Evolutionary conservation across 2,888 invertebrate species (phyloP).

Genomic region (Dryobota labecula): DNA sequence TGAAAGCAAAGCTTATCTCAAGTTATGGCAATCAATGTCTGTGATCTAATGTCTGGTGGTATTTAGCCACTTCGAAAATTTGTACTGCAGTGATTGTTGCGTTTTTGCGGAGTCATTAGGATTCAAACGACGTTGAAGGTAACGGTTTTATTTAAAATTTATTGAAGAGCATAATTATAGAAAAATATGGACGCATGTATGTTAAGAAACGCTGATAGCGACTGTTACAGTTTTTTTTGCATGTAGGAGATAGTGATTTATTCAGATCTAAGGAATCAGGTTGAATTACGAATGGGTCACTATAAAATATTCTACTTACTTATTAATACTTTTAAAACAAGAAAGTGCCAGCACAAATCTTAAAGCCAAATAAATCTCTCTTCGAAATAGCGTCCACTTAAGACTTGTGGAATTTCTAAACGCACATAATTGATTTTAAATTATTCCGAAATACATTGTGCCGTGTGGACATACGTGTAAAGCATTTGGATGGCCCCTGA

Average conservation of each 20-base stretch:
- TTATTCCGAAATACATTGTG: conserved; percentile 76
- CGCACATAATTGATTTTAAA: conserved; percentile 79
- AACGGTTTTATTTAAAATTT: neutral
- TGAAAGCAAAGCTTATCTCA: conserved; percentile 76
- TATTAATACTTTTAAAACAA: conserved; percentile 36
- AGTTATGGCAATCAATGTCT: conserved; percentile 77
- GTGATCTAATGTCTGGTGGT: conserved; percentile 72
- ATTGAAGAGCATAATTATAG: neutral
- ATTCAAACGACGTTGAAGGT: neutral
- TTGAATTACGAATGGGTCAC: neutral
- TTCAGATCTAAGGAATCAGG: neutral
- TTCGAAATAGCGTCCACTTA: conserved; percentile 59
- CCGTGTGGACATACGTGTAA: conserved; percentile 73
- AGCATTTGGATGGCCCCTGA: conserved; percentile 74
- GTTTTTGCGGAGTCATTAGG: conserved; percentile 33
- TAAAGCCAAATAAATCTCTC: conserved; percentile 60
- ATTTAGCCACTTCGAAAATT: conserved; percentile 71
- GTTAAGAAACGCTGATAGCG: no score
- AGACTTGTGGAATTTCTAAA: conserved; percentile 72
- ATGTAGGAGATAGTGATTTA: neutral
- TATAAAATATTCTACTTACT: conserved; percentile 7
- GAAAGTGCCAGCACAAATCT: conserved; percentile 42
- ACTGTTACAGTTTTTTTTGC: neutral
- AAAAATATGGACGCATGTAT: neutral
- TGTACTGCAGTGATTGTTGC: conserved; percentile 54